These are phyloP conservation scores for Pagrus major DNA, from an alignment of 2,113 vertebrate species.

Conservation along the genomic window DNA sequence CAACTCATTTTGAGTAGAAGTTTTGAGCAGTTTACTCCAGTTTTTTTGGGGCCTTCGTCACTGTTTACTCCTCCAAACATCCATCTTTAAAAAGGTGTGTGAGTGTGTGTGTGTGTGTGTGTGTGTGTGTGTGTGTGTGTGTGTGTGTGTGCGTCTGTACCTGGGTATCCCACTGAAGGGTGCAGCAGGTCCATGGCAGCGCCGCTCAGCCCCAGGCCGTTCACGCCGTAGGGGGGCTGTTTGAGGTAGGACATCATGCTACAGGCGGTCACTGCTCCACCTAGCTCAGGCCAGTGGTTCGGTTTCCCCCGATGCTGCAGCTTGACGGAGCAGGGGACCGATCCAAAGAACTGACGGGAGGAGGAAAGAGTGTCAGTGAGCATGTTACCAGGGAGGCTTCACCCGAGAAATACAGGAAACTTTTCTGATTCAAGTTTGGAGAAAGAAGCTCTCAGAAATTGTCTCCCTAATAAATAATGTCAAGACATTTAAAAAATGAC, in stretches of 20 bases:
- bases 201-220: constrained; percentile 96
- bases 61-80: not conserved
- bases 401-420: not conserved
- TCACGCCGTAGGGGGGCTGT: constrained; percentile 99
- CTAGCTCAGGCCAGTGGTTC: constrained; percentile 86
- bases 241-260: constrained; percentile 99
- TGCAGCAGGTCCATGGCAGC: constrained; percentile 97
- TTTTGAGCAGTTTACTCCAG: too few relatives aligned
- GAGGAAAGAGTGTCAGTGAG: not conserved
- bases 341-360: constrained; percentile 56
- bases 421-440: not conserved
- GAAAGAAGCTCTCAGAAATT: too few relatives aligned
- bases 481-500: too few relatives aligned
- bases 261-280: constrained; percentile 89
- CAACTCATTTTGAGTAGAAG: too few relatives aligned
- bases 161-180: constrained; percentile 97
- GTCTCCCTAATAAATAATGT: too few relatives aligned
- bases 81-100: not conserved
- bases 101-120: not conserved
- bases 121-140: not conserved
- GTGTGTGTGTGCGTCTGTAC: constrained; percentile 73
- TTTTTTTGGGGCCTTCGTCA: too few relatives aligned
- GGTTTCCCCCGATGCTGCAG: constrained; percentile 85
- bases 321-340: constrained; percentile 77
- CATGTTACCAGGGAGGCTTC: not conserved